Conservation (phyloP, 2,797 vertebrate species). For the Cyclopterus lumpus region DNA sequence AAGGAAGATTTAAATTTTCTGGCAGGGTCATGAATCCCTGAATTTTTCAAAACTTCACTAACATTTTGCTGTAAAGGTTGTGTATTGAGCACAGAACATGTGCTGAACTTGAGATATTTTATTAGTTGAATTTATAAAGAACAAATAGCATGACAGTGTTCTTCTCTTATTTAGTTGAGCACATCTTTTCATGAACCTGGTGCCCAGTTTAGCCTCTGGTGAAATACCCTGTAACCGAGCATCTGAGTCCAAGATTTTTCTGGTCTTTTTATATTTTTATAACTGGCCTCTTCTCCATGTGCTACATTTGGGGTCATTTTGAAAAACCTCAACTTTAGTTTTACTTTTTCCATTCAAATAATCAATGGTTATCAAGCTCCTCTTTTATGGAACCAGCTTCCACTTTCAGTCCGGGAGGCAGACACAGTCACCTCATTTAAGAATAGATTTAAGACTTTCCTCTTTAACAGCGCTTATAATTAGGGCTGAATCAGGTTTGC, state of each 20-base stretch:
- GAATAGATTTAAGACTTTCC: too few relatives aligned
- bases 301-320: background rate
- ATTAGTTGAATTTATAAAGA: background rate
- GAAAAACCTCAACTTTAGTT: background rate
- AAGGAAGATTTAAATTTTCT: slow-evolving; percentile 10
- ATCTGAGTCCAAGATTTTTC: background rate
- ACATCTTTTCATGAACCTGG: background rate
- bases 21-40: slow-evolving; percentile 9
- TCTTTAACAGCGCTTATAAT: too few relatives aligned
- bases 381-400: too few relatives aligned
- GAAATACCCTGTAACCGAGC: background rate
- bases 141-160: background rate
- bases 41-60: slow-evolving; percentile 11
- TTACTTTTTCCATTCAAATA: background rate
- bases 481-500: too few relatives aligned
- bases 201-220: background rate
- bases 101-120: background rate
- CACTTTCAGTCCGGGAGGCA: too few relatives aligned
- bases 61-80: background rate
- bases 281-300: background rate
- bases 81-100: slow-evolving; percentile 11
- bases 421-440: too few relatives aligned
- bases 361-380: too few relatives aligned
- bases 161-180: background rate
- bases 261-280: background rate